These are phyloP conservation scores for Deladenus siricidicola DNA, from an alignment of 2,888 invertebrate species.

Conservation along the genomic window DNA sequence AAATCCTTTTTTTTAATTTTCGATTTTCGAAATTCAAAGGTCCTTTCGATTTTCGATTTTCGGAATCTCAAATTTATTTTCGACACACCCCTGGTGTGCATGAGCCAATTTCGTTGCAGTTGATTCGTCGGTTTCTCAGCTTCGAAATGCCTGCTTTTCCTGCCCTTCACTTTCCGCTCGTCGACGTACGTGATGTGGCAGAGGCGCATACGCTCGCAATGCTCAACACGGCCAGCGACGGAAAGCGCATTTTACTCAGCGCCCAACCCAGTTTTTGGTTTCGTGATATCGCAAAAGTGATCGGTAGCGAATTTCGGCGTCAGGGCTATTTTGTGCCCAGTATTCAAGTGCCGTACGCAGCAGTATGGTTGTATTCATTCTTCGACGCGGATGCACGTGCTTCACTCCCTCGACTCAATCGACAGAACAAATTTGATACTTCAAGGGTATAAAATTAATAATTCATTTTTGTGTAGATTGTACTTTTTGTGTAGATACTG, in stretches of 20 bases:
- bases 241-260: constrained; percentile 54
- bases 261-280: constrained; percentile 55
- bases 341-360: constrained; percentile 53
- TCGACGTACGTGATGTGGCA: constrained; percentile 60
- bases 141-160: constrained; percentile 50
- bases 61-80: no score
- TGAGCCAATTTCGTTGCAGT: no score
- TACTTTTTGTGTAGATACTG: background rate
- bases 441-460: constrained; percentile 9
- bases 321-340: constrained; percentile 53
- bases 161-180: constrained; percentile 56
- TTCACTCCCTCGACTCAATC: constrained; percentile 51
- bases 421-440: constrained; percentile 53
- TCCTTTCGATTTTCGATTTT: no score
- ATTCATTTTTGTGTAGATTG: background rate
- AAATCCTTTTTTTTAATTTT: no score
- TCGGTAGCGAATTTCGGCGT: constrained; percentile 57
- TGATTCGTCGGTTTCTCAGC: constrained; percentile 45
- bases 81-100: no score
- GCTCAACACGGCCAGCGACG: constrained; percentile 55
- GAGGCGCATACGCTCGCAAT: constrained; percentile 58
- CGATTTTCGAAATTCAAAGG: no score
- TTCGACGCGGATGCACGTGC: constrained; percentile 56
- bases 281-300: constrained; percentile 56
- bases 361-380: constrained; percentile 54